Base-by-base conservation (phyloP, 2,797 vertebrate species). In the Kryptolebias ocellatus region DNA sequence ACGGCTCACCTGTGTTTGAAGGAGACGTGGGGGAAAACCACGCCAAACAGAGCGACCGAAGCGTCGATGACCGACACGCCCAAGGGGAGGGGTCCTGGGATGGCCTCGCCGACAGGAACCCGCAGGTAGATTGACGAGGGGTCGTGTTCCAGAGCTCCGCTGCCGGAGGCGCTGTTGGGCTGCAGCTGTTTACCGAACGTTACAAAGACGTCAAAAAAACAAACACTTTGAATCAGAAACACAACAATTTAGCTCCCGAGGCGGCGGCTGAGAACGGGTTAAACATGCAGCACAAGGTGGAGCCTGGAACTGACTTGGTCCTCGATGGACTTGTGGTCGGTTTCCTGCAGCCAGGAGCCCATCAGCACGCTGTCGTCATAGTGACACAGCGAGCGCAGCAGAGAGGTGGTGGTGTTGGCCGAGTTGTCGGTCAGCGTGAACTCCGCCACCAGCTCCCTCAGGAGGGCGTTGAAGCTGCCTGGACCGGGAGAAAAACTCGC, bases 371-470 rank as follows among this genome's bases (percentile, higher is more conserved):
- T 99, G 71, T 99, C 98, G 51, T 99, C 98, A 78, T 96, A 99
- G 86, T 99, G 98, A 89, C 98, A 99, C 55, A 99, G 95, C 2
- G 98, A 99, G 60, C 98, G 95, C 65, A 99, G 93, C 77, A 99
- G 91, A 4, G 98, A 99, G 9, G 98, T 98, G 63, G 98, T 99
- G 28, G 98, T 99, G 88, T 99, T 99, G 78, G 98, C 96, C 0
- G 98, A 98, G 87, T 99, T 99, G 87, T 99, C 98, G 0, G 98
- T 99, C 90, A 99, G 88, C 16, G 98, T 99, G 92, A 99, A 99
- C 91, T 99, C 98, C 7, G 98, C 97, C 70, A 99, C 98, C 83
- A 99, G 87, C 79, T 98, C 98, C 81, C 98, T 94, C 84, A 99
- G 93, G 17, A 99, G 95, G 0, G 96, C 97, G 24, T 96, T 99